These are phyloP conservation scores for Cephus runcator DNA, from an alignment of 2,888 invertebrate genomes.

Conservation along the genomic window DNA sequence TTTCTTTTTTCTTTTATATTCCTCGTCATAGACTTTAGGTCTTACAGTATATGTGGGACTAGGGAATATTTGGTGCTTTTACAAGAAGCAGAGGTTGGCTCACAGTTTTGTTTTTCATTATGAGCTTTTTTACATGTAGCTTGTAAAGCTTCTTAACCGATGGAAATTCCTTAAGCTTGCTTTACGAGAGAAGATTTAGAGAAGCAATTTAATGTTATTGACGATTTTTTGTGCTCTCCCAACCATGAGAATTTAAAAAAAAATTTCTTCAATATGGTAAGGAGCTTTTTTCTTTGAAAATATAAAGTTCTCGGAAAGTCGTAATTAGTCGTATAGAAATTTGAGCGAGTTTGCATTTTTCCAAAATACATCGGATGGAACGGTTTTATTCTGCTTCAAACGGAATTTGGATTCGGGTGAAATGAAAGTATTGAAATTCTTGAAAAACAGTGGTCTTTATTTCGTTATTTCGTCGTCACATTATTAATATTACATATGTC, in stretches of 20 bases:
- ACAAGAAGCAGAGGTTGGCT: neutral
- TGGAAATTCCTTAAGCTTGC: neutral
- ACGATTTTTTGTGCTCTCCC: neutral
- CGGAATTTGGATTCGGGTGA: neutral
- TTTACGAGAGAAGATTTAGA: neutral
- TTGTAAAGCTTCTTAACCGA: neutral
- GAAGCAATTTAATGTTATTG: neutral
- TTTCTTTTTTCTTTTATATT: no score
- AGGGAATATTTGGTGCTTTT: neutral
- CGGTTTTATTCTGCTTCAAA: neutral
- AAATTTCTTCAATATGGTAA: no score
- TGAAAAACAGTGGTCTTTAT: constrained; percentile 50
- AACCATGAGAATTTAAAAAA: no score
- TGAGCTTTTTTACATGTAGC: neutral
- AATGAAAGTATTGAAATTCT: constrained; percentile 4
- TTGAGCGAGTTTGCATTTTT: neutral
- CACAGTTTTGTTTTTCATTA: neutral
- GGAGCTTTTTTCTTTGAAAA: neutral
- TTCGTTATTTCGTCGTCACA: constrained; percentile 38
- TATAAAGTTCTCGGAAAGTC: neutral
- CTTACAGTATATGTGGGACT: neutral
- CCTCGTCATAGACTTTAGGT: no score
- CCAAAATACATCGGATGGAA: neutral
- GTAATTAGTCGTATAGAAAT: neutral
- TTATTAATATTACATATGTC: constrained; percentile 6